These are phyloP conservation scores for Chalcis sispes DNA, from an alignment of 2,888 invertebrate genomes.

Conservation along the genomic window DNA sequence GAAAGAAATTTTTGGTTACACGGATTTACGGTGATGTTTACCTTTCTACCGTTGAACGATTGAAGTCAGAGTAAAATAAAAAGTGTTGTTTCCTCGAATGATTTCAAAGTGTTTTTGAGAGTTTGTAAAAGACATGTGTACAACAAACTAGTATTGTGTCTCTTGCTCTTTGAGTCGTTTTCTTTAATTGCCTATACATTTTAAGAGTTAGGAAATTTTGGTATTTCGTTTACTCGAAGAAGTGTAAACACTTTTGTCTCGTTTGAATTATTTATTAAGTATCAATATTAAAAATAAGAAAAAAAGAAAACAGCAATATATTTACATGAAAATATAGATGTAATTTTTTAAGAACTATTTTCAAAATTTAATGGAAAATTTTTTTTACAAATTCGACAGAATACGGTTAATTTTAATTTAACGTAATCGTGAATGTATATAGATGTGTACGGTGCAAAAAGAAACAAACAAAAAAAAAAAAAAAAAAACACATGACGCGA, in stretches of 20 bases:
- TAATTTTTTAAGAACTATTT: neutral
- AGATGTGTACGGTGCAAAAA: too few species aligned
- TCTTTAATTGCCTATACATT: constrained; percentile 5
- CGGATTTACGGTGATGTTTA: constrained; percentile 35
- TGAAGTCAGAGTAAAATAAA: constrained; percentile 46
- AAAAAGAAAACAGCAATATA: too few species aligned
- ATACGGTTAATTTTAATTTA: too few species aligned
- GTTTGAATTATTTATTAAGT: neutral
- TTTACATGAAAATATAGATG: neutral
- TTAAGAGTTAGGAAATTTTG: constrained; percentile 8
- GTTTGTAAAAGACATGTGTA: constrained; percentile 18
- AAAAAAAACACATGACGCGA: too few species aligned
- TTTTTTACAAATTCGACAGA: too few species aligned
- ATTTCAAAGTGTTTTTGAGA: neutral
- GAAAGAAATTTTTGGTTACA: neutral
- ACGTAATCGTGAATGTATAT: too few species aligned
- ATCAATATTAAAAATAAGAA: neutral
- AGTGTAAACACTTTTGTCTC: neutral
- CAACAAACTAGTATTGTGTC: too few species aligned
- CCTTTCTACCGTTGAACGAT: constrained; percentile 27
- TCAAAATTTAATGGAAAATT: too few species aligned
- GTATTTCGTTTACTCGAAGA: constrained; percentile 3
- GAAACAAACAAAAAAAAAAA: neutral
- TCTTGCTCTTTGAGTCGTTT: constrained; percentile 1
- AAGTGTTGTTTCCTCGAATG: constrained; percentile 32